Base-by-base conservation (phyloP, 2,888 invertebrate species). In the Andrena camellia region DNA sequence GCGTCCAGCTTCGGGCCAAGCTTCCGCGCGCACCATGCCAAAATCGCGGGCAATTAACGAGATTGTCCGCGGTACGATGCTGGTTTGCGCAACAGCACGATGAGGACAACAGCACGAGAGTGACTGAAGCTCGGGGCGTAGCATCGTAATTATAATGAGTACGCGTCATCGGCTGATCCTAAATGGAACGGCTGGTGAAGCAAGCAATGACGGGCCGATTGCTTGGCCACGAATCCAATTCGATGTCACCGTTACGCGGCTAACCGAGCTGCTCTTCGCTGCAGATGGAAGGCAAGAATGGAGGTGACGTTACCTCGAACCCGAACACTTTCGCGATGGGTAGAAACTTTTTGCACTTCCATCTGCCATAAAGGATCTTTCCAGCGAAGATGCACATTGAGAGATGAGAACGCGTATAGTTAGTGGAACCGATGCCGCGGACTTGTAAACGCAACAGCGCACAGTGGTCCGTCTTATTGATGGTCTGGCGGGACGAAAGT, bases 91-190 rank as follows among this genome's bases (percentile, higher is more conserved):
- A 74, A 73, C 69, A 26, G 42, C 42, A 5, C 42, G 59, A 54
- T 57, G 81, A 60, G 74, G 72, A 84, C 62, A 75, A 82, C 72
- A 70, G 78, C 84, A 62, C 75, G 78, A 75, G 72, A 75, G 77
- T 70, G 59, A 86, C 86, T 83, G 84, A 85, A 62, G 71, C 78
- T 73, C 81, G 71, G 77, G 73, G 77, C 85, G 67, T 78, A 82
- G 80, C 80, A 73, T 83, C 82, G 88, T 88, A 88, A 88, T 88
- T 89, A 85, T 84, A 88, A 88, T 85, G 75, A 83, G 71, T 78
- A 17, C 86, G 84, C 86, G 88, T 89, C 84, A 90, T 86, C 86
- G 81, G 76, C 42, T 66, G 70, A 81, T 84, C 78, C 85, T 81
- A 89, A 88, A 88, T 84, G 85, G 86, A 80, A 85, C 87, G 87